Base-by-base conservation (phyloP, 2,113 vertebrate genomes). In the Rhea pennata region DNA sequence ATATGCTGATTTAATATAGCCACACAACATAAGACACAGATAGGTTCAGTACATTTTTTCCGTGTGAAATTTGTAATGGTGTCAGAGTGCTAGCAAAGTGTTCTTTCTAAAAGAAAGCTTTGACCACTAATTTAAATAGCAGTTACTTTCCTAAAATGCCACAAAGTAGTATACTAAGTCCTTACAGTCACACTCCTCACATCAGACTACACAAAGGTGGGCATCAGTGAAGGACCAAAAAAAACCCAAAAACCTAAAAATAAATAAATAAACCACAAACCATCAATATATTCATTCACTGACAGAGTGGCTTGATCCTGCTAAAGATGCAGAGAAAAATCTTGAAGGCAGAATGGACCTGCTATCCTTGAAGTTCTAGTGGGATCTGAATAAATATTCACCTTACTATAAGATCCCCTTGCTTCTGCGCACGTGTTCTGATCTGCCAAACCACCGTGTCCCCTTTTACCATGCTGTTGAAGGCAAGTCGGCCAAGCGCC, bases 331-430 rank as follows among this genome's bases (percentile, higher is more conserved):
- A 6, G 27, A 85, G 84, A 82, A 61, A 71, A 74, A 75, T 53
- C 78, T 39, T 48, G 67, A 95, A 48, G 84, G 50, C 31, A 88
- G 54, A 86, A 72, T 16, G 33, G 93, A 93, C 46, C 46, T 71
- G 69, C 42, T 1, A 1, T 17, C 51, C 36, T 27, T 84, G 74
- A 95, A 86, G 82, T 85, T 92, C 69, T 92, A 29, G 58, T 54
- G 58, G 70, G 61, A 88, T 70, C 46, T 80, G 81, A 93, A 96
- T 85, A 75, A 92, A 85, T 36, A 67, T 58, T 75, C 73, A 72
- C 73, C 33, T 84, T 73, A 87, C 76, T 90, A 46, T 84, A 86
- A 93, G 54, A 33, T 8, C 44, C 71, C 36, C 58, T 77, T 54
- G 50, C 27, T 90, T 85, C 66, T 77, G 15, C 46, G 53, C 81